Conservation (phyloP, 1,140 invertebrate genomes). For the Glossosoma conforme region DNA sequence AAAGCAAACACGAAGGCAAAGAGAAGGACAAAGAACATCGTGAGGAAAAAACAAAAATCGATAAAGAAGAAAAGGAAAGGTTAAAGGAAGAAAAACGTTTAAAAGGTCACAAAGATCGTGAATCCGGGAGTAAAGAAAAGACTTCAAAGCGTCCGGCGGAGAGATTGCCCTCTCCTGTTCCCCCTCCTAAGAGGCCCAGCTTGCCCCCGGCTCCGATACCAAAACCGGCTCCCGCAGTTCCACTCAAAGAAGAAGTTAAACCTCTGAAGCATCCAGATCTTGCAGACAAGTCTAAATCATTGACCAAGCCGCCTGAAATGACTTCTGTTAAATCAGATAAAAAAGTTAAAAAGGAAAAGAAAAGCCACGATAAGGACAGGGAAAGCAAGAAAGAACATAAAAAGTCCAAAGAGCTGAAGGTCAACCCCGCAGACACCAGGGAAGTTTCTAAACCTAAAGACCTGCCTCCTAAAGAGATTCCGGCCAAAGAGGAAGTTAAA, state of each 20-base stretch:
- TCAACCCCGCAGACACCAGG: conserved; percentile 38
- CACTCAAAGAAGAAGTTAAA: conserved; percentile 48
- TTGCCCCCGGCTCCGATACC: conserved; percentile 48
- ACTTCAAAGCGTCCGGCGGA: conserved; percentile 43
- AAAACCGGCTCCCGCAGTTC: conserved; percentile 42
- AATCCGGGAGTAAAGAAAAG: conserved; percentile 58
- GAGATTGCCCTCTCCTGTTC: conserved; percentile 45
- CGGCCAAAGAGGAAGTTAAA: conserved; percentile 30
- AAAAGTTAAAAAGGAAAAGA: conserved; percentile 51
- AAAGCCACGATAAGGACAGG: conserved; percentile 50
- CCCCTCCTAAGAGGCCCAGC: conserved; percentile 52
- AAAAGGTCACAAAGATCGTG: conserved; percentile 59
- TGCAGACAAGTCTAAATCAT: conserved; percentile 47
- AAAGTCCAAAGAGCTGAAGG: conserved; percentile 46
- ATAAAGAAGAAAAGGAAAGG: conserved; percentile 57
- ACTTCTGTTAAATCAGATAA: conserved; percentile 42
- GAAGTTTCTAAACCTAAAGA: conserved; percentile 48
- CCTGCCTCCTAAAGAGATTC: conserved; percentile 40
- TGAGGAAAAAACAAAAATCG: conserved; percentile 50
- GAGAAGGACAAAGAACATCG: conserved; percentile 44
- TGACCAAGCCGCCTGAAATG: conserved; percentile 42
- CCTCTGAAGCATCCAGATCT: conserved; percentile 35
- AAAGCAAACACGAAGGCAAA: conserved; percentile 49
- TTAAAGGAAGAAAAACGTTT: conserved; percentile 59
- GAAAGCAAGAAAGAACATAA: conserved; percentile 50